phyloP scores from a whole-genome alignment of 2,113 vertebrate species.

The Microcebus lehilahytsara region DNA sequence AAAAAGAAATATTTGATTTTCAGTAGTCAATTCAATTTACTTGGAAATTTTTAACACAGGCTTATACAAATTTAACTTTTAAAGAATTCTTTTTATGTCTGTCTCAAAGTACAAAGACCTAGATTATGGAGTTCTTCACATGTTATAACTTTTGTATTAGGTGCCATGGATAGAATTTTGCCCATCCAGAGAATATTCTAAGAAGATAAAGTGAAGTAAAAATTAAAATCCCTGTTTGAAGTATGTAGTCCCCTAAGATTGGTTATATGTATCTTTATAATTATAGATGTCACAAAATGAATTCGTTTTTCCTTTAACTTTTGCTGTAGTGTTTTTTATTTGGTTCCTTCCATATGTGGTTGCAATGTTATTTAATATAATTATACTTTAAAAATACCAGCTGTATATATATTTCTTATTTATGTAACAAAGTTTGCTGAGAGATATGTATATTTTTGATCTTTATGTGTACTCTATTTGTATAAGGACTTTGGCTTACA shows the following conservation, averaged over 20 bases:
- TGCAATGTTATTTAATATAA: conserved; percentile 72
- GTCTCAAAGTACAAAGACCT: not conserved
- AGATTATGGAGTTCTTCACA: conserved; percentile 17
- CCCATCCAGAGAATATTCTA: conserved; percentile 14
- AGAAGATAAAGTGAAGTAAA: conserved; percentile 38
- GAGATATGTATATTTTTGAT: conserved; percentile 78
- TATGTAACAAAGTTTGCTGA: conserved; percentile 62
- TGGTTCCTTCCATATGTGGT: conserved; percentile 7
- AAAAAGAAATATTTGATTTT: conserved; percentile 20
- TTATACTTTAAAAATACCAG: conserved; percentile 66
- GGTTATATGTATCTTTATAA: conserved; percentile 20
- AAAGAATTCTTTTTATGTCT: conserved; percentile 11
- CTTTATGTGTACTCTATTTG: conserved; percentile 68
- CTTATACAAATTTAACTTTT: conserved; percentile 33
- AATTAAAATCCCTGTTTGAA: conserved; percentile 23
- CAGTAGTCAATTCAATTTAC: conserved; percentile 42
- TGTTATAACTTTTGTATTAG: not conserved
- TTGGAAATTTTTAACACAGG: conserved; percentile 40
- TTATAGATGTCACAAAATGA: conserved; percentile 21
- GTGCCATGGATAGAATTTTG: not conserved
- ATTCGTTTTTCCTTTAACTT: conserved; percentile 26
- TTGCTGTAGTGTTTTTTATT: conserved; percentile 22
- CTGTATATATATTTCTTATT: conserved; percentile 72
- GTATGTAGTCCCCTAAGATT: not conserved
- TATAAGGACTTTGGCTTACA: conserved; percentile 56